Conservation (phyloP, 2,113 vertebrate species). For the Heterocephalus glaber region DNA sequence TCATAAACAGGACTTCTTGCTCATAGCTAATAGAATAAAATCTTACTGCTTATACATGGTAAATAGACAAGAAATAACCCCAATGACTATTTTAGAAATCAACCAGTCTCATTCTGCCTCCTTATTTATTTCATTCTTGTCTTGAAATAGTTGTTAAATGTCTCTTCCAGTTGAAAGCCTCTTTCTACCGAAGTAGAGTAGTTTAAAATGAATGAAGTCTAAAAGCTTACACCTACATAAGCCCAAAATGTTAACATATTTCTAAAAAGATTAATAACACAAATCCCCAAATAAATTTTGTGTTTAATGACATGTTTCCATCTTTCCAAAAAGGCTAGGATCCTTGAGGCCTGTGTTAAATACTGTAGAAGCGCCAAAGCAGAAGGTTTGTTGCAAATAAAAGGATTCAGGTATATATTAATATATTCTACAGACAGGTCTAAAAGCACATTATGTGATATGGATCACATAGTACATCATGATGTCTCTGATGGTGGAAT, state of each 20-base stretch:
- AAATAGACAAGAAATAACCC: slow-evolving; percentile 26
- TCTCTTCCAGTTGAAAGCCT: slow-evolving; percentile 16
- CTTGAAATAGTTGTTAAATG: not conserved
- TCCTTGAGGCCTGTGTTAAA: not conserved
- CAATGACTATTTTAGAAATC: not conserved
- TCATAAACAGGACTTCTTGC: slow-evolving; percentile 12
- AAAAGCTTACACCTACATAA: slow-evolving; percentile 5
- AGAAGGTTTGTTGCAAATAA: not conserved
- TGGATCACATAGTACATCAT: not conserved
- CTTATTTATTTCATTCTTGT: not conserved
- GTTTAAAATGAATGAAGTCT: slow-evolving; percentile 1
- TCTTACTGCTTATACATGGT: not conserved
- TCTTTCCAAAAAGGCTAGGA: slow-evolving; percentile 22
- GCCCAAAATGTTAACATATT: not conserved
- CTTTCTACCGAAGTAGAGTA: not conserved
- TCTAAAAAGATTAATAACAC: not conserved
- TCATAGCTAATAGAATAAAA: not conserved
- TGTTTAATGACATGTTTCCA: not conserved
- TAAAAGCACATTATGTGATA: not conserved
- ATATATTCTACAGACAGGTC: not conserved
- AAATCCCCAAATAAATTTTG: not conserved
- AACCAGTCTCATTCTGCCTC: not conserved
- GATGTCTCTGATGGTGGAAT: not conserved
- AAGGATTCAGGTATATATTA: not conserved
- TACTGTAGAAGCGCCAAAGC: not conserved